Evolutionary conservation across 2,888 invertebrate genomes (phyloP).

Genomic region (Trypoxylon attenuatum): DNA sequence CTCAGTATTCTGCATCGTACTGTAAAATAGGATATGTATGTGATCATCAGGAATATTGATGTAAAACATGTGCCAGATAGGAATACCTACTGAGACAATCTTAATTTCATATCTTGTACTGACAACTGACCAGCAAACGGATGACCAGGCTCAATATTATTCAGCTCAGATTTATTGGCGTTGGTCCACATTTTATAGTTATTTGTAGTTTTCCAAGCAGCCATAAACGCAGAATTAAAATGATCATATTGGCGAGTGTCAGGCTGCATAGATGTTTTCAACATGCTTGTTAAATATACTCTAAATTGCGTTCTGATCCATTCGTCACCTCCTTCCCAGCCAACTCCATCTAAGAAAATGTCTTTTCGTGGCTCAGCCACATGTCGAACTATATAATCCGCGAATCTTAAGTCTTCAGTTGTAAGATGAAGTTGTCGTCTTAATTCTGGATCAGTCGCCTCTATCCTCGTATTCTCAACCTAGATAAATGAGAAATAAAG

Average conservation of each 20-base stretch:
- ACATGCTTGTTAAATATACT: conserved; percentile 87
- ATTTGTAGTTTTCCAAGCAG: conserved; percentile 90
- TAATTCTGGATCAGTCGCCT: conserved; percentile 86
- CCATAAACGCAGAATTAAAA: conserved; percentile 89
- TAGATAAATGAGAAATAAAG: conserved; percentile 54
- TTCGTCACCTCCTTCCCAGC: conserved; percentile 95
- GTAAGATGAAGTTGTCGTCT: conserved; percentile 90
- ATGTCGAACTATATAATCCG: conserved; percentile 91
- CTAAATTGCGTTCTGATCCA: conserved; percentile 98
- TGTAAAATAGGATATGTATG: conserved; percentile 67
- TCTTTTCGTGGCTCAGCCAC: conserved; percentile 80
- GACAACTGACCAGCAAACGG: conserved; percentile 96
- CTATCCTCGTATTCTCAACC: conserved; percentile 90
- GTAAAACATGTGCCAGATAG: not conserved
- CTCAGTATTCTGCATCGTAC: conserved; percentile 96
- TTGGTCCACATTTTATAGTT: conserved; percentile 90
- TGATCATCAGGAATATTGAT: not conserved
- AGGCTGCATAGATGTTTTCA: conserved; percentile 86
- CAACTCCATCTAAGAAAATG: conserved; percentile 83
- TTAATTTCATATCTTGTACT: conserved; percentile 94
- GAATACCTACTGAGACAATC: conserved; percentile 88
- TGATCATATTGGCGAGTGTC: conserved; percentile 89
- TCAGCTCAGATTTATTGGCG: conserved; percentile 72
- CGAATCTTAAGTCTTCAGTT: conserved; percentile 96
- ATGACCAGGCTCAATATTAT: conserved; percentile 82